Evolutionary conservation across 1,140 invertebrate species (phyloP).

Genomic region (Rhopalosiphum maidis): DNA sequence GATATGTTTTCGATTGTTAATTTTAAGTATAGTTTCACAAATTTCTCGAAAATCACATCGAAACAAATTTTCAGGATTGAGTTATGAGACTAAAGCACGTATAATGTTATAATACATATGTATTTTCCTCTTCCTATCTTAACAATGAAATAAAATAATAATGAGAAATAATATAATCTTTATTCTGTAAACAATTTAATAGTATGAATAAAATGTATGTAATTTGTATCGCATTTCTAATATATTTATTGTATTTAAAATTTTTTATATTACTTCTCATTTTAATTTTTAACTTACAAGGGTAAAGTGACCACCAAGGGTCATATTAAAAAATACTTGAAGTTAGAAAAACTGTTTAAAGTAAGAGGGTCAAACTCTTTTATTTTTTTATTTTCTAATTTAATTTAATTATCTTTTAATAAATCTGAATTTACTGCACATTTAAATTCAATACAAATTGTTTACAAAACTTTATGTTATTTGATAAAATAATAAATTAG

Average conservation of each 20-base stretch:
- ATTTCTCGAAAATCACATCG: slow-evolving; percentile 5
- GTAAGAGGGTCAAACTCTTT: too few relatives aligned
- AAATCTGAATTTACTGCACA: neutral
- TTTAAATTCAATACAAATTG: neutral
- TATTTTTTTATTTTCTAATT: neutral
- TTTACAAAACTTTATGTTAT: neutral
- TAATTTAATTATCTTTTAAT: neutral
- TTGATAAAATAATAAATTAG: neutral
- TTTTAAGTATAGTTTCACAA: slow-evolving; percentile 40
- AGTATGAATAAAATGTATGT: neutral
- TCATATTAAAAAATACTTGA: neutral
- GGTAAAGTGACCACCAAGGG: neutral
- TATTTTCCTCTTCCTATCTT: neutral
- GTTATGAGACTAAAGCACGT: neutral
- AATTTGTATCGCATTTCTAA: neutral
- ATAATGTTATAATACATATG: neutral
- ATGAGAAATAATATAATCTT: neutral
- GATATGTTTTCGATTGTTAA: slow-evolving; percentile 35
- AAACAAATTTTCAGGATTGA: neutral
- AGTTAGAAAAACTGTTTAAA: neutral
- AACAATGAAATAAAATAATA: neutral
- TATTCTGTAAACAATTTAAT: neutral
- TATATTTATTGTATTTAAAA: neutral
- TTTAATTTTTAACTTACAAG: neutral
- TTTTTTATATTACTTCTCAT: too few relatives aligned